Evolutionary conservation across 2,797 vertebrate species (phyloP), one percentile per base, ranked within the genome.

Genomic region (Chromobotia macracanthus): DNA sequence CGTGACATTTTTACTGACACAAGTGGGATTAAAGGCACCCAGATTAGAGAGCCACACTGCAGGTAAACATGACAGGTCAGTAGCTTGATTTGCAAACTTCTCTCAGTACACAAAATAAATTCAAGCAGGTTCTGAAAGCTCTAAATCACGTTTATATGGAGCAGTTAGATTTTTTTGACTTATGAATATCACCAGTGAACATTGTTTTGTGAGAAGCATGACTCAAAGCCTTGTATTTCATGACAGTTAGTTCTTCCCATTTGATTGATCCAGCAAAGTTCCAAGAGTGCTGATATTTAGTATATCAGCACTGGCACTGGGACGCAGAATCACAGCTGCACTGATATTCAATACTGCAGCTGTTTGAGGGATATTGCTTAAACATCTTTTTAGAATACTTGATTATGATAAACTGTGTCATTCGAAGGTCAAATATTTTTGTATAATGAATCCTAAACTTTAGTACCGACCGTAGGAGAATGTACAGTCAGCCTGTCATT

Each of bases 41-140:
- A 80, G 41, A 84, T 77, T 74, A 63, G 50, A 74, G 74, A 65
- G 50, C 64, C 19, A 61, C 25, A 46, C 19, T 8, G 61, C 65
- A 82, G 72, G 80, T 79, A 61, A 74, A 70, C 72, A 73, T 64
- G 56, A 25, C 35, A 66, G 68, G 41, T 82, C 80, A 64, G n/a
- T 19, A 6, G 18, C 56, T 19, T 18, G n/a, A 75, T 64, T 38
- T 70, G 56, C 51, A 67, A 15, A 66, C 19, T 41, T 70, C 35
- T 23, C 60, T 16, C 21, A 44, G 12, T 10, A 48, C 46, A 48
- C n/a, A n/a, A 38, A 38, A 38, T 5, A 38, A 4, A 38, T 38
- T 7, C 35, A 38, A 7, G 35, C 35, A 38, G 13, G 28, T 63
- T 50, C 16, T 16, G 6, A 15, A 3, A 28, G 10, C 55, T 72